Evolutionary conservation across 2,888 invertebrate genomes (phyloP).

Genomic region (Cheiracanthium punctorium): DNA sequence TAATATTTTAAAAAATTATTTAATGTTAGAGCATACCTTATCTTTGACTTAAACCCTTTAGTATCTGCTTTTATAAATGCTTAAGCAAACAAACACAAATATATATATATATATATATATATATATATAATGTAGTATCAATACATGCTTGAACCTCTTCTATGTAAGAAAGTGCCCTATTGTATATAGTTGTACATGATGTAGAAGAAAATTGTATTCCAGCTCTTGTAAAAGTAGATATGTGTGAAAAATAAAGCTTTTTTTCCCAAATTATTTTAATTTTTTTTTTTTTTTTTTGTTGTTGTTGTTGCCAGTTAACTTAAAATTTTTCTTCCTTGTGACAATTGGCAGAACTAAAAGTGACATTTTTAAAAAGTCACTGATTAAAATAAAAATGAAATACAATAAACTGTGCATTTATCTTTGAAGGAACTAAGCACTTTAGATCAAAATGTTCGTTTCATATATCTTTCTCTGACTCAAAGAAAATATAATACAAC

Average conservation of each 20-base stretch:
- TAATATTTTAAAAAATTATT: not conserved
- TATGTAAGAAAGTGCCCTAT: constrained; percentile 55
- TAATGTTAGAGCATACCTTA: not conserved
- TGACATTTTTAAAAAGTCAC: too few relatives aligned
- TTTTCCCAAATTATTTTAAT: not conserved
- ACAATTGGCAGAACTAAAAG: too few relatives aligned
- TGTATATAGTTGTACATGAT: constrained; percentile 69
- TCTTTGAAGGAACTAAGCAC: too few relatives aligned
- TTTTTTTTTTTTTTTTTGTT: too few relatives aligned
- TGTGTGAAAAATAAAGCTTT: constrained; percentile 32
- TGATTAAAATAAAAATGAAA: too few relatives aligned
- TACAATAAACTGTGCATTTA: too few relatives aligned
- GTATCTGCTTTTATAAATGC: constrained; percentile 1
- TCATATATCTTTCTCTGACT: too few relatives aligned
- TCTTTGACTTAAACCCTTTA: not conserved
- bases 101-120: too few relatives aligned
- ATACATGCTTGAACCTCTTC: not conserved
- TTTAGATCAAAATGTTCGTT: too few relatives aligned
- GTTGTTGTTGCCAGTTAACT: too few relatives aligned
- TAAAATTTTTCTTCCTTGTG: too few relatives aligned
- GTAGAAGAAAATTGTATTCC: constrained; percentile 59
- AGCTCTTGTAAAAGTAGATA: constrained; percentile 60
- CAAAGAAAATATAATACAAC: too few relatives aligned
- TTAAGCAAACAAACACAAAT: not conserved
- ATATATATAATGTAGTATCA: not conserved